Evolutionary conservation across 2,113 vertebrate species (phyloP), one percentile per base, ranked within the genome.

Genomic region (Recurvirostra avosetta): DNA sequence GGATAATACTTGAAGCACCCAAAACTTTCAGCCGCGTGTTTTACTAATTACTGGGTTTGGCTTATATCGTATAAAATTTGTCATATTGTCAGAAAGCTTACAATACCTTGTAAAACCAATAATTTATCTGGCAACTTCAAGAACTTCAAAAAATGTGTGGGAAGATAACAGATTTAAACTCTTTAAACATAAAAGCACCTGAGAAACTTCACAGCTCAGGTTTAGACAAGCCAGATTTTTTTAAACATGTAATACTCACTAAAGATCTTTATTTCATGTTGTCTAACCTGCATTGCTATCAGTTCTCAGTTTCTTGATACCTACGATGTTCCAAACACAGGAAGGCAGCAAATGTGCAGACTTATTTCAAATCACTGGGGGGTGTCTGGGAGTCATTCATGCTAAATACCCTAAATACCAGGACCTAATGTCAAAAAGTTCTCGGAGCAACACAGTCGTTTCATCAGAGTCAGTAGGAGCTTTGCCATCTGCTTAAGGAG

Each of bases 41-140:
- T 50, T 77, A 79, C 27, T 77, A 63, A 90, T 77, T 75, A 84
- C 47, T 47, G 18, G 3, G 15, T 87, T 81, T 89, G 73, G 20
- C 5, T 73, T 38, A 26, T 17, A 23, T 23, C 0, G 0, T 56
- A 25, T 40, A 75, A 83, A 90, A 92, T 72, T 52, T 0, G 0
- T 55, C 47, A 53, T 22, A 26, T 19, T 18, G 6, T 85, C 66
- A 86, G 30, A 63, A 93, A 52, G 43, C 21, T 56, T 40, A 74
- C 0, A 1, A 40, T 34, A 86, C 12, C 41, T 41, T 56, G 53
- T 58, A 82, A 84, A 89, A 80, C 12, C 15, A 23, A 74, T 83
- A 77, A 77, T 55, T 30, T 43, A 62, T 23, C 70, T n/a, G 65
- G 15, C 40, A 82, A 58, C 23, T 72, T 86, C 40, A 77, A 56